These are phyloP conservation scores for Drosophila koepferae DNA, from an alignment of 2,888 invertebrate genomes.

Conservation along the genomic window DNA sequence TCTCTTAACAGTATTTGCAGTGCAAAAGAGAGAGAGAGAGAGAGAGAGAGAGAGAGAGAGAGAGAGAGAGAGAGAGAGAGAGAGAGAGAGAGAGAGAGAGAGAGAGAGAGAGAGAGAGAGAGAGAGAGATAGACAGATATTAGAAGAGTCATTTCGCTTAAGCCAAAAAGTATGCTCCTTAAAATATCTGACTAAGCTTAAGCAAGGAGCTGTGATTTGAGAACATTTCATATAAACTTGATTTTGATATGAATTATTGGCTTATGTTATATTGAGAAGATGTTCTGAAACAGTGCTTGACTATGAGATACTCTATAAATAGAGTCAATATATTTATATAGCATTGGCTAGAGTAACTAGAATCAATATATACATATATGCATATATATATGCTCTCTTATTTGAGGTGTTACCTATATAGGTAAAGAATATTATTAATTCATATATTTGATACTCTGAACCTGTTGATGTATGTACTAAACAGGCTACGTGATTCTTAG, in stretches of 20 bases:
- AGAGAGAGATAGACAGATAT: neutral
- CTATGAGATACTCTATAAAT: neutral
- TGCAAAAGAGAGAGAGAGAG: neutral
- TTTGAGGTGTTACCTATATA: neutral
- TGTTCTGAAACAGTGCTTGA: neutral
- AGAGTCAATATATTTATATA: neutral
- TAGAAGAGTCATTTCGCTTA: neutral
- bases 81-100: too few species aligned
- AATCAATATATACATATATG: too few species aligned
- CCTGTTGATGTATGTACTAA: too few species aligned
- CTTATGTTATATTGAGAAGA: neutral
- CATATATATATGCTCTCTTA: too few species aligned
- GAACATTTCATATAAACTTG: neutral
- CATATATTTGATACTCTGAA: too few species aligned
- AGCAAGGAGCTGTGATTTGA: neutral
- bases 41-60: neutral
- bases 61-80: neutral
- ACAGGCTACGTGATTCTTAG: too few species aligned
- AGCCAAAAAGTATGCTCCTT: conserved; percentile 19
- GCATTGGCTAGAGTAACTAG: neutral
- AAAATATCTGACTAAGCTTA: neutral
- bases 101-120: too few species aligned
- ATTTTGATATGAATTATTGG: neutral
- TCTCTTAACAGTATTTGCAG: neutral
- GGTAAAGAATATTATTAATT: neutral